Evolutionary conservation across 2,888 invertebrate species (phyloP).

Genomic region (Coelogynopora nodosa): DNA sequence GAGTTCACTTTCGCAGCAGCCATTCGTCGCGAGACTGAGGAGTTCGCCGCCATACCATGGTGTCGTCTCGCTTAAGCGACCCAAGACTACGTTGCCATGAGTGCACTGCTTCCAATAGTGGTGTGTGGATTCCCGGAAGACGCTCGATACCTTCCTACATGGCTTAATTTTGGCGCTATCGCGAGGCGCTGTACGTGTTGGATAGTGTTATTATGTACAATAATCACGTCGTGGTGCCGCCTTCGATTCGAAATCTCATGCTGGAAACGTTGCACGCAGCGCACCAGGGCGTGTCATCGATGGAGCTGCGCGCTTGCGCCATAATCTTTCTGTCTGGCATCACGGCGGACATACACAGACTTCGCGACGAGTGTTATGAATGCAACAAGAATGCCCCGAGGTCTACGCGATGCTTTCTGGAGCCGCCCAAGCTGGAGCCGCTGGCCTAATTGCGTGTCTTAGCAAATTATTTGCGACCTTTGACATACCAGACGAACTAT

Average conservation of each 20-base stretch:
- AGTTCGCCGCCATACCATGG: background rate
- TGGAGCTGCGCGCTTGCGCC: slow-evolving; percentile 47
- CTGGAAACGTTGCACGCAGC: background rate
- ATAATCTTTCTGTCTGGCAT: slow-evolving; percentile 50
- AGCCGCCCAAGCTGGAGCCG: slow-evolving; percentile 46
- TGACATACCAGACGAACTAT: slow-evolving; percentile 49
- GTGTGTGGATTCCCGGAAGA: background rate
- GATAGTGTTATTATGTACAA: slow-evolving; percentile 7
- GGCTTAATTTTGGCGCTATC: background rate
- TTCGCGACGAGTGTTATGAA: background rate
- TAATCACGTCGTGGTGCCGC: background rate
- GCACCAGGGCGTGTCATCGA: slow-evolving; percentile 1
- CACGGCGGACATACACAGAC: background rate
- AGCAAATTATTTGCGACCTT: slow-evolving; percentile 48
- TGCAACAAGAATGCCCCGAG: slow-evolving; percentile 15
- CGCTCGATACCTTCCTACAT: background rate
- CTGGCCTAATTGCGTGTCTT: slow-evolving; percentile 46
- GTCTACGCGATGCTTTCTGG: slow-evolving; percentile 43
- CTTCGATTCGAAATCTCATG: background rate
- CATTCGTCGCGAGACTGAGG: background rate
- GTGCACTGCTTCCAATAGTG: background rate
- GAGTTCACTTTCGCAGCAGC: background rate
- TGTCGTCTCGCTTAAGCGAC: background rate
- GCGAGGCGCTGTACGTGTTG: background rate
- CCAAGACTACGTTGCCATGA: background rate